Evolutionary conservation across 2,797 vertebrate genomes (phyloP), one percentile per base, ranked within the genome.

Genomic region (Enteromius unitaeniatus): DNA sequence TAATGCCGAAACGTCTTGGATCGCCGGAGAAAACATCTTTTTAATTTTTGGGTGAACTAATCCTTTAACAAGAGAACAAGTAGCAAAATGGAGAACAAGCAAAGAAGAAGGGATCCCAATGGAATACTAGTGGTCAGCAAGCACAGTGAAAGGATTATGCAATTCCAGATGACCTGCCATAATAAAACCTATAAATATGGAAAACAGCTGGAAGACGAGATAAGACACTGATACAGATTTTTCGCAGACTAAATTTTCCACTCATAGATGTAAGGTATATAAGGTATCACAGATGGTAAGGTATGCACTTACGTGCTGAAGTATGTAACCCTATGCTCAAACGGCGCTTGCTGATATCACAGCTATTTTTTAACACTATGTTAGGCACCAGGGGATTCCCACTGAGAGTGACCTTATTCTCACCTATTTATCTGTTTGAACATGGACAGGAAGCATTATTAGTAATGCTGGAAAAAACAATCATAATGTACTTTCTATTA

Each of bases 351-450:
- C 62, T 86, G 72, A 81, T 83, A 70, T 83, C 77, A 87, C 76
- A 70, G 67, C 47, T 85, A 67, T 91, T 86, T 86, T 74, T 85
- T 83, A 81, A 84, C 86, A 88, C 68, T 31, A 45, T 70, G 83
- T 87, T 85, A 90, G 88, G 91, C 90, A 90, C 85, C 42, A 84
- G 88, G 88, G 84, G 53, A 45, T 75, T 85, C 91, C 88, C 80
- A 60, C 70, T 45, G 49, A 78, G 21, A 62, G 74, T 53, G 77
- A 79, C 76, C 67, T 60, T 47, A 64, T 73, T 88, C 80, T 91
- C 67, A 85, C 87, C 83, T 82, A 83, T 87, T 82, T 65, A 21
- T 82, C 78, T 90, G 89, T 88, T 92, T 91, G 92, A 93, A 94
- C 75, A 40, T 23, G 67, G 69, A 82, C n/a, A 26, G 21, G 31